Evolutionary conservation across 2,888 invertebrate species (phyloP).

Genomic region (Dasysyrphus albostriatus): DNA sequence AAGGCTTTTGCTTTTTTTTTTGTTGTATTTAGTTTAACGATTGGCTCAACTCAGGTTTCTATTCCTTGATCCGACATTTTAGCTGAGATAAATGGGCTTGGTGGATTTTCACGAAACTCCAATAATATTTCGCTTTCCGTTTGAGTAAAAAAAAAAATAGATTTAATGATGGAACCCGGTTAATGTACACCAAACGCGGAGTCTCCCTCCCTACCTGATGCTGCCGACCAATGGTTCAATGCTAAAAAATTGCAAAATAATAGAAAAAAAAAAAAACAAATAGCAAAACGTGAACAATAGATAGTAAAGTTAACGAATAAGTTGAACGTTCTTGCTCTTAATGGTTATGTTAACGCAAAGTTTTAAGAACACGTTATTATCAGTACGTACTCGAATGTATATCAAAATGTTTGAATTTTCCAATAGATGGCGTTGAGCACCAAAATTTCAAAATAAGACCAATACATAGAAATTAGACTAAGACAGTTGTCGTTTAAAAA

Average conservation of each 20-base stretch:
- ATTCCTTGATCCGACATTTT: conserved; percentile 43
- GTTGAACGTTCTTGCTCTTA: neutral
- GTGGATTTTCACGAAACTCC: conserved; percentile 47
- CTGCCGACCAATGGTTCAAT: conserved; percentile 41
- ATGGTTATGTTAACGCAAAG: too few species aligned
- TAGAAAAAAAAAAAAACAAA: conserved; percentile 18
- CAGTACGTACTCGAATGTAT: too few species aligned
- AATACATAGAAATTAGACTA: too few species aligned
- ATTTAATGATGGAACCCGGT: conserved; percentile 49
- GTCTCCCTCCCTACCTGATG: neutral
- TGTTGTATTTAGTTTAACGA: conserved; percentile 20
- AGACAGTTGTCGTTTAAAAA: too few species aligned
- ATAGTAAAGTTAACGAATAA: neutral
- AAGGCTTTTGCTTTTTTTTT: conserved; percentile 7
- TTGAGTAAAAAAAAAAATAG: conserved; percentile 38
- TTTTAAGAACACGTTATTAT: too few species aligned
- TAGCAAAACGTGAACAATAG: conserved; percentile 16
- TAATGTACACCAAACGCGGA: conserved; percentile 46
- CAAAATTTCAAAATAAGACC: too few species aligned
- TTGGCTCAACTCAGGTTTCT: conserved; percentile 13
- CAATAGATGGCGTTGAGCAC: too few species aligned
- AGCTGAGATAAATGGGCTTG: conserved; percentile 43
- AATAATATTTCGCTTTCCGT: conserved; percentile 37
- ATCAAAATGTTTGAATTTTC: too few species aligned
- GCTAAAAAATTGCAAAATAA: conserved; percentile 64